phyloP scores from a whole-genome alignment of 2,888 invertebrate species.

The Ariolimax columbianus region DNA sequence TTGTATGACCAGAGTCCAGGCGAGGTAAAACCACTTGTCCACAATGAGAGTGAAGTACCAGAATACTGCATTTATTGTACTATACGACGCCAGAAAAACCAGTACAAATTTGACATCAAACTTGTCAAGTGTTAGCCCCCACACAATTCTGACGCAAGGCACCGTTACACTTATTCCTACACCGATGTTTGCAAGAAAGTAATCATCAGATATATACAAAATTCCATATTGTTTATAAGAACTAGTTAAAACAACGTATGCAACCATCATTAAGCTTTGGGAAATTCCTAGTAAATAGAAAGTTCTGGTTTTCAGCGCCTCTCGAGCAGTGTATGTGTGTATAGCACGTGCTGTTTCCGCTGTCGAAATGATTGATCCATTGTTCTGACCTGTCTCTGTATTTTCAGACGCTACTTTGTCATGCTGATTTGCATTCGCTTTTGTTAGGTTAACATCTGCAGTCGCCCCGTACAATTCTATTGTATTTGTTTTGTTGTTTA shows the following conservation, averaged over 20 bases:
- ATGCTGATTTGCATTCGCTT: neutral
- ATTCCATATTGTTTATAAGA: constrained; percentile 40
- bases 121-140: neutral
- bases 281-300: constrained; percentile 17
- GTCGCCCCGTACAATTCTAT: neutral
- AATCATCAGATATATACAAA: constrained; percentile 20
- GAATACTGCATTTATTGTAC: neutral
- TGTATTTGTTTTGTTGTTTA: neutral
- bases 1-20: neutral
- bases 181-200: constrained; percentile 31
- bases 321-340: neutral
- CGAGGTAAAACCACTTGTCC: constrained; percentile 25
- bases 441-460: neutral
- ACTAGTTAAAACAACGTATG: neutral
- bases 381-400: neutral
- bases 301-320: neutral
- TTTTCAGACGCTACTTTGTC: neutral
- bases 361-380: neutral
- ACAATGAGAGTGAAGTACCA: constrained; percentile 26
- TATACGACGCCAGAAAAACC: neutral
- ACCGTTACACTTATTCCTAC: neutral
- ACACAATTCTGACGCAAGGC: neutral
- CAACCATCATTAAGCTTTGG: neutral
- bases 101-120: neutral
- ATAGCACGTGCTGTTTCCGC: neutral